Conservation (phyloP, 2,888 invertebrate genomes). For the Pseudanteris insignis region DNA sequence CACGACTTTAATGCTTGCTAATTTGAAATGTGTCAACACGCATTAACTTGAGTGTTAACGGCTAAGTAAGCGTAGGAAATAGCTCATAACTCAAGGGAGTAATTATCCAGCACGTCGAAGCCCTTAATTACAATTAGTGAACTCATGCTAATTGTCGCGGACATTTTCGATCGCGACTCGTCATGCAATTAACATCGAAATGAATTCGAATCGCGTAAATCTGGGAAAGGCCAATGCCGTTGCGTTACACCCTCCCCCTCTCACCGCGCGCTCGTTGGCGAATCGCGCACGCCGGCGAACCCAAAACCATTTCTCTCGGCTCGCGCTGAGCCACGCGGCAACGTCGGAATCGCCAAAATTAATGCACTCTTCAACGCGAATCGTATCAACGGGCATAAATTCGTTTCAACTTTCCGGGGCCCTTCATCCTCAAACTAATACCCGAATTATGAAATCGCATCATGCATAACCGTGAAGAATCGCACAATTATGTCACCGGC, state of each 20-base stretch:
- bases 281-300: too few species aligned
- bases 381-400: too few species aligned
- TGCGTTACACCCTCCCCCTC: too few species aligned
- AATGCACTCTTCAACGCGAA: too few species aligned
- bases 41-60: conserved; percentile 17
- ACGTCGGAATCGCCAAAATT: too few species aligned
- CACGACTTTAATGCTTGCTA: conserved; percentile 13
- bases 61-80: conserved; percentile 33
- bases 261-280: too few species aligned
- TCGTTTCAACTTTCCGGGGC: background rate
- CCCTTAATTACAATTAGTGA: conserved; percentile 44
- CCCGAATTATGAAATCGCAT: conserved; percentile 7
- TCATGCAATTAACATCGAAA: conserved; percentile 20
- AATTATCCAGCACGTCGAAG: conserved; percentile 43
- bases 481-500: conserved; percentile 16
- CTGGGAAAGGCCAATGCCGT: background rate
- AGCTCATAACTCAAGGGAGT: conserved; percentile 42
- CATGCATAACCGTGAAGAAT: conserved; percentile 14
- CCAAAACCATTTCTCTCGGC: too few species aligned
- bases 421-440: background rate
- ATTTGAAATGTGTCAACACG: conserved; percentile 38
- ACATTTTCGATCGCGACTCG: conserved; percentile 36
- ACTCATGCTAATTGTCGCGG: conserved; percentile 42
- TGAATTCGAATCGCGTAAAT: conserved; percentile 5
- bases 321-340: too few species aligned